A percentile compares a stretch with the other conserved stretches of the same genome.
Evolutionary conservation across 2,797 vertebrate genomes (phyloP).

Genomic region (Poeciliopsis paucimaculata): DNA sequence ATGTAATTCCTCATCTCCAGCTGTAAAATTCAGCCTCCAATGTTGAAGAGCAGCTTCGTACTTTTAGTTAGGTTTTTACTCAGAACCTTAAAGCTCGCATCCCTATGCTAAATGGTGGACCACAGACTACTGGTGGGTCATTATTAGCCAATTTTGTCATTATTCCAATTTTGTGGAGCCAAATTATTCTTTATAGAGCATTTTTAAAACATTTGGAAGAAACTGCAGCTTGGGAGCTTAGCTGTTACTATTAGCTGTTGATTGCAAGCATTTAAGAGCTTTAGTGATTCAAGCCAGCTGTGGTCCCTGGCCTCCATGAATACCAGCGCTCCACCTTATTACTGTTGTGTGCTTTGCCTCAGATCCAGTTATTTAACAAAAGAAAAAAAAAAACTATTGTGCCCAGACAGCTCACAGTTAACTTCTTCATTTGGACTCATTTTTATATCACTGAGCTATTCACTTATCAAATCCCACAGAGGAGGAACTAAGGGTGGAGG

Average conservation of each 20-base stretch:
- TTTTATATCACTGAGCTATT: not conserved
- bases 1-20: not conserved
- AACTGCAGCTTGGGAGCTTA: too few relatives aligned
- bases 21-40: not conserved
- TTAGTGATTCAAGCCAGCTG: not conserved
- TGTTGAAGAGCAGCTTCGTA: not conserved
- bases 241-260: too few relatives aligned
- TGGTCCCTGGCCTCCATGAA: not conserved
- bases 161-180: too few relatives aligned
- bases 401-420: not conserved
- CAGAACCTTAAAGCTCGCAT: not conserved
- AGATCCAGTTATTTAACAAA: not conserved
- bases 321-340: not conserved
- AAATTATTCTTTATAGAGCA: too few relatives aligned
- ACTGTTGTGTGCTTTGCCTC: not conserved
- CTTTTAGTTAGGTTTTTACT: not conserved
- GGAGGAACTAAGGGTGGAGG: not conserved
- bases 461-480: not conserved
- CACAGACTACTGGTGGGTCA: too few relatives aligned
- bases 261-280: not conserved
- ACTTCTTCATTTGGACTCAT: not conserved
- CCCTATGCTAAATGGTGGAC: not conserved
- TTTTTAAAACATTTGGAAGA: too few relatives aligned
- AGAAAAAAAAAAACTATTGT: not conserved
- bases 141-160: too few relatives aligned